A percentile compares a stretch with the other conserved stretches of the same genome.
Evolutionary conservation across 2,113 vertebrate genomes (phyloP).

Genomic region (Poeciliopsis retropinna): DNA sequence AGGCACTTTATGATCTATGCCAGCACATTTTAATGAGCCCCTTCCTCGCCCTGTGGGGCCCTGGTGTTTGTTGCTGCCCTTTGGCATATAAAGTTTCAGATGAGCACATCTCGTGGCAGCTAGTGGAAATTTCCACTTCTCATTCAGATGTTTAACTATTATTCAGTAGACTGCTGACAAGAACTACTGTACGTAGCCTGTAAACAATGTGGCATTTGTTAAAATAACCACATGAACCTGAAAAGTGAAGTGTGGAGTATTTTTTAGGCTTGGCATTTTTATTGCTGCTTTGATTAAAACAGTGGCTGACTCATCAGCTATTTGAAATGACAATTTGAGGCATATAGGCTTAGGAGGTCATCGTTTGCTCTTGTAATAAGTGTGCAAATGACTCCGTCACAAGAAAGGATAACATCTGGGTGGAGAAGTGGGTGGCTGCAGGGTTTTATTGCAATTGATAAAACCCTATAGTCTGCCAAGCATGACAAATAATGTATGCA

Average conservation of each 20-base stretch:
- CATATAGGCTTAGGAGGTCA: background rate
- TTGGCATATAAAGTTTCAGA: constrained; percentile 80
- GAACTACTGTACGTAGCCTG: constrained; percentile 8
- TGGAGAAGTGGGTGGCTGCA: background rate
- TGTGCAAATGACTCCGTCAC: constrained; percentile 8
- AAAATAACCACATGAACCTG: background rate
- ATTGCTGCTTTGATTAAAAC: background rate
- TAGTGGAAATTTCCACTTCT: constrained; percentile 84
- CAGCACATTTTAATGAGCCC: constrained; percentile 33
- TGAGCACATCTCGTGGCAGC: constrained; percentile 65
- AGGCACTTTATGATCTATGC: constrained; percentile 16
- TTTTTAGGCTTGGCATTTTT: background rate
- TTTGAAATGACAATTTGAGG: background rate
- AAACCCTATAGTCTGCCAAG: constrained; percentile 5
- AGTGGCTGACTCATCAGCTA: background rate
- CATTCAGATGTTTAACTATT: constrained; percentile 55
- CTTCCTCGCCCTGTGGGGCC: constrained; percentile 54
- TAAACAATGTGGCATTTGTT: constrained; percentile 12
- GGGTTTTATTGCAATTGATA: constrained; percentile 25
- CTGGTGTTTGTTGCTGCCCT: constrained; percentile 68
- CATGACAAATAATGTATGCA: constrained; percentile 5
- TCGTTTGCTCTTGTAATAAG: constrained; percentile 17
- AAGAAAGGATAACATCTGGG: constrained; percentile 1
- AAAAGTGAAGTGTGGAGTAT: background rate
- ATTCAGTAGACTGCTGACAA: constrained; percentile 30